Base-by-base conservation (phyloP, 2,888 invertebrate genomes). In the Drosophila setosimentum region DNA sequence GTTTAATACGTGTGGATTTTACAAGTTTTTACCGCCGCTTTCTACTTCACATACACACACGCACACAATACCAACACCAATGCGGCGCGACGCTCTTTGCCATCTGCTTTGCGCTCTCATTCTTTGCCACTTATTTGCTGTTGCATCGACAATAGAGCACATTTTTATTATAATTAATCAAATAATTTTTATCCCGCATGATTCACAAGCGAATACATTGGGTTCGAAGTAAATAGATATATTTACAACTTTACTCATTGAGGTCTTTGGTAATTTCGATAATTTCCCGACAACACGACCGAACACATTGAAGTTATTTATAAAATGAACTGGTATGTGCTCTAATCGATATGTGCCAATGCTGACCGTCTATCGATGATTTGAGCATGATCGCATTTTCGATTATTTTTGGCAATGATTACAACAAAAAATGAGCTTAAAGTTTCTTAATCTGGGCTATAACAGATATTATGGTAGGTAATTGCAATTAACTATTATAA, bases 71-170 rank as follows among this genome's bases (percentile, higher is more conserved):
- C 78, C 68, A 78, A 78, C 78, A 78, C 78, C 65, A 80, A 76
- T 80, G 80, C 78, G 80, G 77, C 71, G 80, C 79, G 87, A 89
- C 89, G 89, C 85, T 89, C 85, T 85, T 80, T 80, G 85, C 78
- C 85, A 82, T 89, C 85, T 84, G 82, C 89, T 85, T 87, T 87
- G 78, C 86, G 83, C 85, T 85, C 87, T 83, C 89, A 89, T 88
- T 89, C 90, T 83, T 78, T 78, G 70, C 82, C 84, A 87, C 87
- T 87, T 85, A 89, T 87, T 89, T 85, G 82, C 79, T 74, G 84
- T 82, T 76, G 78, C 78, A 80, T 80, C 72, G 78, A 80, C 74
- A 79, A 61, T 63, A 72, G 50, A 66, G 62, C 73, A 68, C 71
- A 78, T 68, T 59, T 67, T 61, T 55, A 59, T 54, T 63, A 27